Evolutionary conservation across 2,797 vertebrate species (phyloP).

Genomic region (Glyptemys insculpta): DNA sequence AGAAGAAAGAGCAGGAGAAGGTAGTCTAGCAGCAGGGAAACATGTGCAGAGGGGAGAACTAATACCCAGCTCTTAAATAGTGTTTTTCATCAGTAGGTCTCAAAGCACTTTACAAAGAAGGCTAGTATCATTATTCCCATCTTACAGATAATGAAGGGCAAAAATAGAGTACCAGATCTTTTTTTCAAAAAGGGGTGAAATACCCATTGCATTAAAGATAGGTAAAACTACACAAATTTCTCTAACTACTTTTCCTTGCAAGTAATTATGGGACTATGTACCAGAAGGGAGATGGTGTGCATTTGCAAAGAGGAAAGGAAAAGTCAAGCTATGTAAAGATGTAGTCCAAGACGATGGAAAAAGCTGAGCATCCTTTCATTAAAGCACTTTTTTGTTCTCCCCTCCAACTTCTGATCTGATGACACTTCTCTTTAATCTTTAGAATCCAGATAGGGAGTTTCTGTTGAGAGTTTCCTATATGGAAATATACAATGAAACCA

Average conservation of each 20-base stretch:
- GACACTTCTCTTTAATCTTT: not conserved
- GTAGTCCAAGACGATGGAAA: not conserved
- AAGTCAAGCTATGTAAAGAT: not conserved
- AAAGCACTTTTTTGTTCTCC: accelerated
- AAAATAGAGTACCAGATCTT: not conserved
- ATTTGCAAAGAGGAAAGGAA: not conserved
- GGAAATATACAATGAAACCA: conserved; percentile 98
- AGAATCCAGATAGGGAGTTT: conserved; percentile 95
- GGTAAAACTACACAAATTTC: no score
- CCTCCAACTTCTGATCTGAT: not conserved
- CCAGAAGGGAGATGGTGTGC: not conserved
- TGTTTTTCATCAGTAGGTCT: not conserved
- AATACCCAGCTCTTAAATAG: not conserved
- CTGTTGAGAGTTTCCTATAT: conserved; percentile 96
- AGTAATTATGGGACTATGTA: not conserved
- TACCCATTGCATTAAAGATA: not conserved
- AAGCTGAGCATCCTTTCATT: not conserved
- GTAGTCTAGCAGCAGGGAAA: not conserved
- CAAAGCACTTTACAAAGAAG: not conserved
- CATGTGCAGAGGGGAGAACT: not conserved
- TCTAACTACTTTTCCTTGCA: not conserved
- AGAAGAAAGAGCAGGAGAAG: not conserved
- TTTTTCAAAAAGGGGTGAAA: not conserved
- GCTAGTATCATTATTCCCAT: not conserved
- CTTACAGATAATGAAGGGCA: not conserved